phyloP scores from a whole-genome alignment of 2,113 vertebrate species.

The Galemys pyrenaicus region DNA sequence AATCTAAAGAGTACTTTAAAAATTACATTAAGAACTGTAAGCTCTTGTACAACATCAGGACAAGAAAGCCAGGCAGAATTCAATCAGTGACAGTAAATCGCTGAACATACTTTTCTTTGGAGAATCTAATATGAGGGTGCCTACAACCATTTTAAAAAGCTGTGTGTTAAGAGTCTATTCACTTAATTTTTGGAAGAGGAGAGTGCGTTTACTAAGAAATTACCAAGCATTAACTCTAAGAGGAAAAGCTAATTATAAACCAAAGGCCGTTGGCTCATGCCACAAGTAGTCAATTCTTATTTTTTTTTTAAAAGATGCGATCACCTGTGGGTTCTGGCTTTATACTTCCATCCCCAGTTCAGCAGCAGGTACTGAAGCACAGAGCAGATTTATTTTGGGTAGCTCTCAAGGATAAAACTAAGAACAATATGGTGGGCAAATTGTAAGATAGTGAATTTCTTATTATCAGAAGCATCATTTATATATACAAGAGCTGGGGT shows the following conservation, averaged over 20 bases:
- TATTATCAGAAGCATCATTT: constrained; percentile 3
- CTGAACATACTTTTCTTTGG: background rate
- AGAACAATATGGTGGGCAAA: background rate
- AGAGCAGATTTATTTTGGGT: constrained; percentile 7
- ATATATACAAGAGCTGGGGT: too few relatives aligned
- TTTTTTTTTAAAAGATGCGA: too few relatives aligned
- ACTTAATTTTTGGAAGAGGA: constrained; percentile 24
- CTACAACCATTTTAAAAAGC: background rate
- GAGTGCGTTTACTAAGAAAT: constrained; percentile 8
- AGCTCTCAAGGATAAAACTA: constrained; percentile 40
- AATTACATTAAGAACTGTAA: constrained; percentile 31
- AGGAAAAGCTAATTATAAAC: background rate
- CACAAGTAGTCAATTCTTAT: too few relatives aligned
- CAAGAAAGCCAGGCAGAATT: background rate
- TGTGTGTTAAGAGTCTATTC: background rate
- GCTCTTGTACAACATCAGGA: background rate
- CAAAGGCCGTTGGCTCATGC: background rate
- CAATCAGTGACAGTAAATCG: background rate
- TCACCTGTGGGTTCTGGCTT: background rate
- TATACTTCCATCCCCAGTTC: background rate
- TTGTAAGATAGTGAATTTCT: background rate
- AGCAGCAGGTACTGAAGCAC: background rate
- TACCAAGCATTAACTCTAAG: background rate
- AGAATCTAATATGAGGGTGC: background rate
- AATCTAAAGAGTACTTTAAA: constrained; percentile 42